Percentiles rank a stretch among this genome's conserved stretches.
Evolutionary conservation across 2,797 vertebrate genomes (phyloP).

Genomic region (Glossophaga mutica): DNA sequence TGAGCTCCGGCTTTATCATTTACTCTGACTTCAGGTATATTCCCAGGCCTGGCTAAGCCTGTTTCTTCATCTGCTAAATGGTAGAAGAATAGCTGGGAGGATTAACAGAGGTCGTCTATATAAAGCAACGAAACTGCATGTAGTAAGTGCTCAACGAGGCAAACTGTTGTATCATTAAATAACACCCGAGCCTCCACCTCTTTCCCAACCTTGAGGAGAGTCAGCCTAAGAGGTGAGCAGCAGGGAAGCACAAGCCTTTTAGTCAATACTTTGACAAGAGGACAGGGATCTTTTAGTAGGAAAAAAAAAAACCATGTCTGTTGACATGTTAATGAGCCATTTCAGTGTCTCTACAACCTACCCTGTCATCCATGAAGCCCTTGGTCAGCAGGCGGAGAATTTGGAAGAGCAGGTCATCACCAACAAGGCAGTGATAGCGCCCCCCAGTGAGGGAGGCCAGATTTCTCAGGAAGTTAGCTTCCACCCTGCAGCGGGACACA

Average conservation of each 20-base stretch:
- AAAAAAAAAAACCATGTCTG: background rate
- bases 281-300: background rate
- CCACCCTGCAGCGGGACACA: conserved; percentile 73
- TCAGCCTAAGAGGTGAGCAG: background rate
- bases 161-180: background rate
- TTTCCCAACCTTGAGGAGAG: background rate
- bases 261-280: background rate
- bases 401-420: conserved; percentile 70
- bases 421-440: conserved; percentile 81
- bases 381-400: conserved; percentile 78
- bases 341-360: conserved; percentile 57
- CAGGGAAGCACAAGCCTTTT: background rate
- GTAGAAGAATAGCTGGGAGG: background rate
- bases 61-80: background rate
- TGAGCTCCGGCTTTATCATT: background rate
- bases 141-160: background rate
- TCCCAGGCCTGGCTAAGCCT: background rate
- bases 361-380: conserved; percentile 76
- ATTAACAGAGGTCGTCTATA: background rate
- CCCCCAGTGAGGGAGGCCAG: conserved; percentile 84
- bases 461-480: conserved; percentile 83
- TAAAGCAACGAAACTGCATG: background rate
- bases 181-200: background rate
- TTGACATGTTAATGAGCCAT: background rate
- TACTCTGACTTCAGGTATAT: background rate